phyloP scores from a whole-genome alignment of 2,113 vertebrate species.

The Galbula dea region DNA sequence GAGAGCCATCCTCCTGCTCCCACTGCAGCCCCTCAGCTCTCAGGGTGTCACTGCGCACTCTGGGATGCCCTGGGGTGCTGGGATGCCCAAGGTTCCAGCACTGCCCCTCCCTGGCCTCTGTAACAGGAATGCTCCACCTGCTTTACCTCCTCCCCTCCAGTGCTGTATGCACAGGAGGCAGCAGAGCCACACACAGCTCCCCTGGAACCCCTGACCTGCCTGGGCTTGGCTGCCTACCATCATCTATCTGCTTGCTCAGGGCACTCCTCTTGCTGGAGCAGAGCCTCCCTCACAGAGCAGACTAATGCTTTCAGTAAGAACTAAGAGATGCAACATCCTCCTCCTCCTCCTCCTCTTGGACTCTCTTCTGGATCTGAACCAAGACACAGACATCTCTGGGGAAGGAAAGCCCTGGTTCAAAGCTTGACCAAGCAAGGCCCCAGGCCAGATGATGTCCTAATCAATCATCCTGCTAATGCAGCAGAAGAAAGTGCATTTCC shows the following conservation, averaged over 20 bases:
- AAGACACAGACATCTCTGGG: neutral
- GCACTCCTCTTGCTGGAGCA: neutral
- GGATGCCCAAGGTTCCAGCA: neutral
- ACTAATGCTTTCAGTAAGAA: conserved; percentile 44
- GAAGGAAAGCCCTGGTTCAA: neutral
- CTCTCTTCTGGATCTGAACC: neutral
- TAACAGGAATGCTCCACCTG: accelerated
- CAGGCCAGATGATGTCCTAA: neutral
- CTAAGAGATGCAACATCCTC: neutral
- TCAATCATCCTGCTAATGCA: neutral
- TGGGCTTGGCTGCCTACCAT: neutral
- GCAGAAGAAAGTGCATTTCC: neutral
- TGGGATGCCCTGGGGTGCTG: neutral
- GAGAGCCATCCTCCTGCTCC: accelerated
- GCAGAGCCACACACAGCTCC: neutral
- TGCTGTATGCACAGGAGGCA: neutral
- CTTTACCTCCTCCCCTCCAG: neutral
- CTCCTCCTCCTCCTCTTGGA: neutral
- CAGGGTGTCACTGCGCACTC: accelerated
- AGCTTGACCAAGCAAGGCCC: neutral
- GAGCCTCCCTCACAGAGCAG: neutral
- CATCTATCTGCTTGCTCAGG: conserved; percentile 58
- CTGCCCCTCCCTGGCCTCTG: neutral
- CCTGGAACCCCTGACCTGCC: neutral
- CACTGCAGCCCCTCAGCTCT: neutral